Evolutionary conservation across 2,113 vertebrate genomes (phyloP), one percentile per base, ranked within the genome.

Genomic region (Carassius carassius): DNA sequence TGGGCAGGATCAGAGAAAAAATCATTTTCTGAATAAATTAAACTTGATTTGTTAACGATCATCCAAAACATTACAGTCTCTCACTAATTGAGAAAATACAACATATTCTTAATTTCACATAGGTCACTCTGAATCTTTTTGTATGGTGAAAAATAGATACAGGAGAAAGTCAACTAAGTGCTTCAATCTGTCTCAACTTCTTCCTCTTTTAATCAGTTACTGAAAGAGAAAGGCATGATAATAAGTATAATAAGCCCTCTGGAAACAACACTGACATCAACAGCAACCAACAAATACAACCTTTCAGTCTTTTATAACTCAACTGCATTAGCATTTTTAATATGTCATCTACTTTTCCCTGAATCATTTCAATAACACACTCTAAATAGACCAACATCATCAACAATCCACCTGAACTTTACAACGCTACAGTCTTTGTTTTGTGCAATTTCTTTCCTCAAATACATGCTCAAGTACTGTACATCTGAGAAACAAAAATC

Each of bases 201-300:
- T 62, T 72, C 81, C 19, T 25, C 41, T 41, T 41, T 41, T 41
- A 41, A 41, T 41, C 67, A 78, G 70, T 89, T 87, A 91, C 84
- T 89, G 87, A 87, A 90, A 91, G 89, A 92, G 88, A 92, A 93
- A 94, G 91, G 5, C 63, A 83, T 72, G 67, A 47, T 1, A 29
- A 29, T 29, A 29, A 29, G 62, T 60, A 87, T 49, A 79, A 81
- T 62, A 81, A 8, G 16, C 41, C 41, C 78, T 65, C 32, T 78
- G 76, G 32, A 78, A 78, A 78, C 76, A 78, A 78, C 76, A 62
- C 76, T 41, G 35, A 75, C 79, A 88, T 16, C 67, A 70, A 70
- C 19, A 70, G 67, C 47, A 70, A 83, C 83, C 76, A 77, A 62
- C 83, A 85, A 72, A 80, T 37, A 65, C 23, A 65, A 88, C 74